Evolutionary conservation across 2,797 vertebrate species (phyloP).

Genomic region (Allenopithecus nigroviridis): DNA sequence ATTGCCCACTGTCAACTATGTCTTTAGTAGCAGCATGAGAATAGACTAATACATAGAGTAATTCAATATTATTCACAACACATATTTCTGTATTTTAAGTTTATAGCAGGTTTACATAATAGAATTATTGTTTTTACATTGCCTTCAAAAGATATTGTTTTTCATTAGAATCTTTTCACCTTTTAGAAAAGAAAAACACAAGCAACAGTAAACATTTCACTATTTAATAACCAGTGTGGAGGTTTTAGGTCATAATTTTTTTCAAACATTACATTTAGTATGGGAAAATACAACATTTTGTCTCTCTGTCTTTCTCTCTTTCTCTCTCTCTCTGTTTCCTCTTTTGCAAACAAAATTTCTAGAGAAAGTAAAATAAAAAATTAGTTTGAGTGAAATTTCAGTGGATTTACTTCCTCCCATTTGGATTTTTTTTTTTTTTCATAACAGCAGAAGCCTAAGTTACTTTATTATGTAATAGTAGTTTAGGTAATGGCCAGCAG

Average conservation of each 20-base stretch:
- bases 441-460: not conserved
- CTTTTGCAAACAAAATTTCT: not conserved
- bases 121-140: not conserved
- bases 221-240: not conserved
- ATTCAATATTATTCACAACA: not conserved
- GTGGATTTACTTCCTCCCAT: not conserved
- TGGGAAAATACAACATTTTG: not conserved
- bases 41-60: not conserved
- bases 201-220: not conserved
- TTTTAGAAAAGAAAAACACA: not conserved
- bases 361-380: not conserved
- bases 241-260: not conserved
- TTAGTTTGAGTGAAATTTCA: not conserved
- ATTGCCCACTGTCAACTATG: too few species aligned
- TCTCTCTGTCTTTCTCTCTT: not conserved
- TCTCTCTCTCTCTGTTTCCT: not conserved
- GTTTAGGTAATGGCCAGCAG: not conserved
- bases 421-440: not conserved
- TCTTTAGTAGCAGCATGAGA: too few species aligned
- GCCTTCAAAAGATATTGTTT: not conserved
- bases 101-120: not conserved
- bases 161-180: not conserved
- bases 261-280: not conserved
- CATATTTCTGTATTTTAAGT: not conserved
- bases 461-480: not conserved